These are phyloP conservation scores for Pseudococcus viburni DNA, from an alignment of 2,888 invertebrate species.

Conservation along the genomic window DNA sequence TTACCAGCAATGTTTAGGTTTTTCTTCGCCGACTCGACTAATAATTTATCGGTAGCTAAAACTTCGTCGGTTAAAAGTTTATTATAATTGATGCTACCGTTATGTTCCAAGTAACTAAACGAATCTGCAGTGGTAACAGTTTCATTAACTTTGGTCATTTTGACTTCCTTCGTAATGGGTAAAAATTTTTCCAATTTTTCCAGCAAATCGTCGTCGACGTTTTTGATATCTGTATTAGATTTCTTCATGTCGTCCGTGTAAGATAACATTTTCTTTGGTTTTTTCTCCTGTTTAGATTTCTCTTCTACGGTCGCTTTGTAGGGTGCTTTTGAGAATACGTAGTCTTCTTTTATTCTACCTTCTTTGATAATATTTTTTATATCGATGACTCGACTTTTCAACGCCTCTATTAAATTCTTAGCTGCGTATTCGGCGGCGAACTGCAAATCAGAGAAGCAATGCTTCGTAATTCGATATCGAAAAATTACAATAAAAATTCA, in stretches of 20 bases:
- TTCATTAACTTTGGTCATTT: conserved; percentile 35
- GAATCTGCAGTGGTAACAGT: conserved; percentile 61
- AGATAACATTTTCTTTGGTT: conserved; percentile 61
- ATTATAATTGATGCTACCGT: conserved; percentile 84
- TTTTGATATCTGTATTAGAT: conserved; percentile 2
- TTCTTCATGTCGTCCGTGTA: conserved; percentile 60
- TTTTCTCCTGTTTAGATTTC: conserved; percentile 47
- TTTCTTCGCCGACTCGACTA: conserved; percentile 87
- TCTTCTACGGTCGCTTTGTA: not conserved
- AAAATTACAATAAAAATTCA: not conserved
- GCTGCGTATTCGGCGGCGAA: conserved; percentile 94
- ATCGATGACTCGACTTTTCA: conserved; percentile 83
- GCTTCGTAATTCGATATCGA: not conserved
- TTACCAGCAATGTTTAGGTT: conserved; percentile 77
- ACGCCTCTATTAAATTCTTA: conserved; percentile 86
- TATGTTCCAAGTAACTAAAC: conserved; percentile 69
- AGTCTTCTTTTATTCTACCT: conserved; percentile 30
- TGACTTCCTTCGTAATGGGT: conserved; percentile 58
- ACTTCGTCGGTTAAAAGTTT: conserved; percentile 90
- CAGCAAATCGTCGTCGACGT: conserved; percentile 58
- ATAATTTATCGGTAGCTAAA: conserved; percentile 84
- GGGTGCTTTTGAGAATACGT: conserved; percentile 9
- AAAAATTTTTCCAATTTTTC: conserved; percentile 60
- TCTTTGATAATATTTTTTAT: conserved; percentile 79
- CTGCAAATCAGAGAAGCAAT: conserved; percentile 70